Conservation (phyloP, 2,113 vertebrate genomes). For the Rhizomys pruinosus region DNA sequence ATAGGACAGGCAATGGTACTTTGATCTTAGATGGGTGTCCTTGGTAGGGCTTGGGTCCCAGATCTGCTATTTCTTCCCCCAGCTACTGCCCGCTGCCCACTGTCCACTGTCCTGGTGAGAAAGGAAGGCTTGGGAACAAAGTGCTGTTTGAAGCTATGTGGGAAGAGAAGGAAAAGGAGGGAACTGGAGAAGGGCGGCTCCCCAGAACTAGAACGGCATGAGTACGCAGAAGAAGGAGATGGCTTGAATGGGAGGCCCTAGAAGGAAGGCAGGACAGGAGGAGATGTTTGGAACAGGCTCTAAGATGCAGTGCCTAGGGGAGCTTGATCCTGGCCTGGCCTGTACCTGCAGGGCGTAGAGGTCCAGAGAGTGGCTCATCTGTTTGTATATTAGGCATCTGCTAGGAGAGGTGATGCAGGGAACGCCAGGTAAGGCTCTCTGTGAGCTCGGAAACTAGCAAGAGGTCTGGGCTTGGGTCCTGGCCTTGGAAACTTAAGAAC, state of each 20-base stretch:
- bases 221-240: not conserved
- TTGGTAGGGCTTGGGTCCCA: not conserved
- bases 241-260: accelerated
- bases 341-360: not conserved
- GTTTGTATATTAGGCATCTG: not conserved
- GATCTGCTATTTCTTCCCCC: accelerated
- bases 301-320: not conserved
- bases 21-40: not conserved
- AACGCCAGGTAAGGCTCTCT: not conserved
- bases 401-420: not conserved
- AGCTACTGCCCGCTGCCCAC: accelerated
- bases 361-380: not conserved
- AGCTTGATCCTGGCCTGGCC: not conserved
- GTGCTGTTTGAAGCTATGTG: not conserved
- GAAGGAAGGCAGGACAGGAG: not conserved
- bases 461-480: not conserved
- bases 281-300: not conserved
- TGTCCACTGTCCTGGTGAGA: not conserved
- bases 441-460: not conserved
- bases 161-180: not conserved
- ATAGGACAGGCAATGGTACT: not conserved
- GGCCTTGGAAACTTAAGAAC: not conserved
- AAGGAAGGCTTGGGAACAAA: not conserved
- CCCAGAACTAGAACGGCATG: not conserved
- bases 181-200: accelerated